A percentile compares a stretch with the other conserved stretches of the same genome.
Conservation (phyloP, 1,140 invertebrate species). For the Apis florea region DNA sequence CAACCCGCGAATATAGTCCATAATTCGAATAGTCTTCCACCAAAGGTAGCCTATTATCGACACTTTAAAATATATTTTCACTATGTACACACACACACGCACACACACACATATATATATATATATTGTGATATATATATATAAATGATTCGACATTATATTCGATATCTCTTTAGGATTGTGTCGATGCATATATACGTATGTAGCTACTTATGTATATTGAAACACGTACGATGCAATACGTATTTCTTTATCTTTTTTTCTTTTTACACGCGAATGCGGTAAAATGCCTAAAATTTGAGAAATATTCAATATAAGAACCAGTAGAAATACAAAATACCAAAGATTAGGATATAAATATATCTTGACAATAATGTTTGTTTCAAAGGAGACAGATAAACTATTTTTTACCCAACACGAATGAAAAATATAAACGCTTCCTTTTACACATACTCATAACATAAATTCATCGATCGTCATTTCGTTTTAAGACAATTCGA, state of each 20-base stretch:
- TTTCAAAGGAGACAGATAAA: neutral
- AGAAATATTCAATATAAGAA: neutral
- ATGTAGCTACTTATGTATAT: no score
- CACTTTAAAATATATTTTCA: neutral
- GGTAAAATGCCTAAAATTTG: neutral
- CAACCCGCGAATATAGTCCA: no score
- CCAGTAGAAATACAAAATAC: neutral
- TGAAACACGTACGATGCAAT: neutral
- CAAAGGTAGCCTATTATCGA: neutral
- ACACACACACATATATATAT: neutral
- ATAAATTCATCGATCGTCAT: neutral
- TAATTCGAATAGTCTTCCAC: constrained; percentile 19
- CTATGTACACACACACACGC: neutral
- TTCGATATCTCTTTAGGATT: neutral
- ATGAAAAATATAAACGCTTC: neutral
- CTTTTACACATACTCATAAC: neutral
- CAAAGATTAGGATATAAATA: constrained; percentile 32
- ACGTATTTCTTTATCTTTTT: neutral
- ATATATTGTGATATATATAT: no score
- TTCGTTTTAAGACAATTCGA: neutral
- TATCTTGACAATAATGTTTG: constrained; percentile 45
- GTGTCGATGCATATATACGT: neutral
- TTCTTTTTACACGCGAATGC: neutral
- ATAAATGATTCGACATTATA: no score
- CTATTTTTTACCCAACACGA: constrained; percentile 29